phyloP scores from a whole-genome alignment of 1,140 invertebrate species.

The Penaeus vannamei region DNA sequence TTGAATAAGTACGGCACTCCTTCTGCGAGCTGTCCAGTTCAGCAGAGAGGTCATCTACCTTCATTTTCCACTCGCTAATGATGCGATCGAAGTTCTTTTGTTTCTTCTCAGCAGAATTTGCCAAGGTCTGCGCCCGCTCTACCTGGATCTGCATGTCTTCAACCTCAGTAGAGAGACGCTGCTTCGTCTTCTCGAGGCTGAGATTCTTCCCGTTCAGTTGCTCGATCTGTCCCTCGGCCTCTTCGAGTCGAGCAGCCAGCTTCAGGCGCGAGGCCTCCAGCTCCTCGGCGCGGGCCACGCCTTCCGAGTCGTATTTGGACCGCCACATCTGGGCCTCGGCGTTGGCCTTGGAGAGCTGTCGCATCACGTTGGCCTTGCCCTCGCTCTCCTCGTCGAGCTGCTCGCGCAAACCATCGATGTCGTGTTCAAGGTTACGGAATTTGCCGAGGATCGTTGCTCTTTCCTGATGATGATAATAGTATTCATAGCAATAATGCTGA shows the following conservation, averaged over 20 bases:
- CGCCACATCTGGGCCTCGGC: too few species aligned
- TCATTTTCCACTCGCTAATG: too few species aligned
- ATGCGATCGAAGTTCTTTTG: too few species aligned
- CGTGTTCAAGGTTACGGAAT: constrained; percentile 77
- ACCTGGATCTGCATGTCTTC: constrained; percentile 77
- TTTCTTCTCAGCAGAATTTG: too few species aligned
- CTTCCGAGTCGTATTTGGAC: too few species aligned
- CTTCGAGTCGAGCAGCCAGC: too few species aligned
- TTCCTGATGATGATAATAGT: neutral
- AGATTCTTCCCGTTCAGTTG: constrained; percentile 74
- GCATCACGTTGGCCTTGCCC: constrained; percentile 77
- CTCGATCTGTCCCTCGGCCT: too few species aligned
- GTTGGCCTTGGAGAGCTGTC: constrained; percentile 77
- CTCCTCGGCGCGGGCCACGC: too few species aligned
- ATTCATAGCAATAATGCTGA: too few species aligned
- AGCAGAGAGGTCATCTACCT: constrained; percentile 79
- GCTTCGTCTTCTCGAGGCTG: constrained; percentile 77
- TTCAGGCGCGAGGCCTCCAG: too few species aligned
- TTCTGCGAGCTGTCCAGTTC: constrained; percentile 86
- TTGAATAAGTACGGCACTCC: too few species aligned
- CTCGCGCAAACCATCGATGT: constrained; percentile 74
- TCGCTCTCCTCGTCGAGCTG: constrained; percentile 77
- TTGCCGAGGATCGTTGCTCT: constrained; percentile 79
- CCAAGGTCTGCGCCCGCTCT: constrained; percentile 77
- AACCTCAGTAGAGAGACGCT: constrained; percentile 75